Evolutionary conservation across 2,888 invertebrate genomes (phyloP), one percentile per base, ranked within the genome.

Genomic region (Lomographa bimaculata): DNA sequence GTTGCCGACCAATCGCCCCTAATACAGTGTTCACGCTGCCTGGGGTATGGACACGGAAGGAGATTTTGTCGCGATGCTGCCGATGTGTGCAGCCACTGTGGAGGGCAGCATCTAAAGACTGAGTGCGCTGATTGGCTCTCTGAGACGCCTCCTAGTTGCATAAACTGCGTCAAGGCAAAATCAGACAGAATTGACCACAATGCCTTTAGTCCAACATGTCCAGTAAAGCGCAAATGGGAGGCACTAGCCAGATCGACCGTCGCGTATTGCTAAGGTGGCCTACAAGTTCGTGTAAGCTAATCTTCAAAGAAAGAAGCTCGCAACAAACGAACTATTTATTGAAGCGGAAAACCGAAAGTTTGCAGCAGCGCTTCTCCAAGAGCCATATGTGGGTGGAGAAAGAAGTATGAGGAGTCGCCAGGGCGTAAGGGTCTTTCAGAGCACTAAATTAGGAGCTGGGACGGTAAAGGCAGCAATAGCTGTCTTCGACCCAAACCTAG

Each of bases 241-340:
- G 8, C 4, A 2, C 7, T 46, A 11, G 50, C 47, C 1, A 2
- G 50, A 4, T 8, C 46, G 1, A 6, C 27, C 2, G 28, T 46
- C 1, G 29, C 36, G 0, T 50, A 46, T n/a, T 45, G 49, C 33
- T 49, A 18, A 49, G 21, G 19, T 10, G 5, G 25, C n/a, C 17
- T 16, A 16, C 16, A 5, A 5, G 5, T 3, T 16, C 16, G 5
- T 16, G 16, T 5, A 16, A 16, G 16, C 16, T 4, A 16, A 16
- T 16, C 16, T 16, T 5, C 16, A 16, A 5, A 16, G 16, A 16
- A 16, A 16, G 5, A 3, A 5, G 16, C 16, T 16, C 3, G 16
- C 16, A 5, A 16, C 16, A 16, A 5, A 3, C 5, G 16, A 16
- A 5, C 3, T 16, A 3, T 4, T 16, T 3, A 3, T 16, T 3